These are phyloP conservation scores for Drosophila melanosoma DNA, from an alignment of 2,888 invertebrate genomes.

Conservation along the genomic window DNA sequence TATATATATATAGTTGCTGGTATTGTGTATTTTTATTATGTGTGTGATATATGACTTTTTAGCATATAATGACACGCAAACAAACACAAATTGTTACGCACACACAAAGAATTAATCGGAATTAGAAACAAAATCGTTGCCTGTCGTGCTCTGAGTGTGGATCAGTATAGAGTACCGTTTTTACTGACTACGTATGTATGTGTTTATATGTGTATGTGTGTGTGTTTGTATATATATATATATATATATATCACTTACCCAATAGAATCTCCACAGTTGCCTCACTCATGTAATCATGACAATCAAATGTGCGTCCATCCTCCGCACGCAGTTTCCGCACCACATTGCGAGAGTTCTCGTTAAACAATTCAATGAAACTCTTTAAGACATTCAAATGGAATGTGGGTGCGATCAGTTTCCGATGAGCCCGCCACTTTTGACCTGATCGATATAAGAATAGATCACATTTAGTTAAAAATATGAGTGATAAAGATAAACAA, in stretches of 20 bases:
- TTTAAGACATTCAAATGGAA: slow-evolving; percentile 95
- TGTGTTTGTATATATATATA: slow-evolving; percentile 3
- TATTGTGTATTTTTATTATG: neutral
- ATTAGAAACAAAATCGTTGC: slow-evolving; percentile 42
- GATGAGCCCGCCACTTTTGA: slow-evolving; percentile 93
- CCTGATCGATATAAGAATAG: slow-evolving; percentile 85
- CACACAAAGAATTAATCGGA: slow-evolving; percentile 29
- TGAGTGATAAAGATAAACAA: neutral
- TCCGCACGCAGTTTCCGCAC: slow-evolving; percentile 90
- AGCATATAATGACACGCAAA: slow-evolving; percentile 18
- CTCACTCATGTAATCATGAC: slow-evolving; percentile 94
- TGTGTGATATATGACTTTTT: slow-evolving; percentile 19
- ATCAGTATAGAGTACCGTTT: slow-evolving; percentile 65
- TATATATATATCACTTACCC: slow-evolving; percentile 86
- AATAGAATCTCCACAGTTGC: slow-evolving; percentile 93
- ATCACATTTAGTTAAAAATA: neutral
- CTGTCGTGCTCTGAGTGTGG: slow-evolving; percentile 48
- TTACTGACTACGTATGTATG: slow-evolving; percentile 4
- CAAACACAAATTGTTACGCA: slow-evolving; percentile 18
- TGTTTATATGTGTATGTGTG: neutral
- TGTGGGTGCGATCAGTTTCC: slow-evolving; percentile 94
- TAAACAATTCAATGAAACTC: slow-evolving; percentile 94
- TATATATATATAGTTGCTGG: slow-evolving; percentile 1
- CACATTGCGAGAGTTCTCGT: slow-evolving; percentile 91
- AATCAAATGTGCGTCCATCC: slow-evolving; percentile 89